Evolutionary conservation across 2,797 vertebrate genomes (phyloP), one percentile per base, ranked within the genome.

Genomic region (Neomorphus geoffroyi): DNA sequence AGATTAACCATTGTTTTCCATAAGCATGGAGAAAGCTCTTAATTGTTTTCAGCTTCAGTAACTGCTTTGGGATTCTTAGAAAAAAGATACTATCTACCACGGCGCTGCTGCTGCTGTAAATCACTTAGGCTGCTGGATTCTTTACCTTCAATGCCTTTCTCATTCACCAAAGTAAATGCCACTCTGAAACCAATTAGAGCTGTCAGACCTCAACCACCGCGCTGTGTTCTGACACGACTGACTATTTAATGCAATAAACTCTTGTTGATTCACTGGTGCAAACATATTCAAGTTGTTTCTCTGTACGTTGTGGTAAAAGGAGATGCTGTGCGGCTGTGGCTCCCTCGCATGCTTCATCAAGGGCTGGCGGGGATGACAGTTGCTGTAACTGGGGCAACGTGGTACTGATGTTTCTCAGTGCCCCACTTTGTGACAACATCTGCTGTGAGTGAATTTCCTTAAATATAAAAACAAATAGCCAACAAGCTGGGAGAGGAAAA

Each of bases 281-380:
- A 37, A 80, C 19, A 5, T 33, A 33, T 8, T 43, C 26, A 21
- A 9, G 17, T 32, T 5, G 35, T 7, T 67, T 35, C 51, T 28
- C 24, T 5, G 13, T 35, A 4, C 1, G 0, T 43, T 11, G 27
- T 4, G 79, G 24, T 5, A 13, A 4, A 48, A 70, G 53, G n/a
- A 80, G 60, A 41, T 50, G 64, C 61, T n/a, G 1, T 28, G 35
- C 2, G 6, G 53, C 64, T 28, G 48, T 13, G 12, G 37, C 51
- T 62, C 33, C 61, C 13, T 77, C 21, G 7, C 21, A 1, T 11
- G 33, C 9, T 54, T 23, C 43, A 1, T 3, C 8, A 2, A 13
- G 62, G 50, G 48, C 70, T 81, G 46, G 11, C 18, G 50, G 39
- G 74, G 30, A n/a, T 39, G 24, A 30, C 30, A 50, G 33, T 50